Percentiles rank a stretch among this genome's conserved stretches.
Evolutionary conservation across 2,888 invertebrate genomes (phyloP).

Genomic region (Drosophila mettleri): DNA sequence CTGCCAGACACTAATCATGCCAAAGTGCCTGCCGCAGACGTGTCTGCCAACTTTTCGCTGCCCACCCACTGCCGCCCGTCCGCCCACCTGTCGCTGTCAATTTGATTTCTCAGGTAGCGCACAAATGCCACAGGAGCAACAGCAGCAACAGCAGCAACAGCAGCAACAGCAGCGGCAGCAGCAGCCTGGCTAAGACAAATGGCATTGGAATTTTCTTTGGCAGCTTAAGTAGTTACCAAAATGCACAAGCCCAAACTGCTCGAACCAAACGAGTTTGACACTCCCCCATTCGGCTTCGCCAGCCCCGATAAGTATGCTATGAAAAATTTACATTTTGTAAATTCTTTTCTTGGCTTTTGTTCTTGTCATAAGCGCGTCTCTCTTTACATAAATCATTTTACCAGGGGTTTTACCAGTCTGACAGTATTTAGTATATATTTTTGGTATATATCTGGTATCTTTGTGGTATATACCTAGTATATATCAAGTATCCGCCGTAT

Average conservation of each 20-base stretch:
- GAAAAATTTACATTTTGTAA: slow-evolving; percentile 11
- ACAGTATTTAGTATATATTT: background rate
- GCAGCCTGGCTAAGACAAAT: slow-evolving; percentile 51
- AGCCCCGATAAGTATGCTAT: slow-evolving; percentile 18
- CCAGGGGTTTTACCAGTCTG: no score
- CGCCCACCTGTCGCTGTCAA: slow-evolving; percentile 70
- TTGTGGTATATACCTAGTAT: no score
- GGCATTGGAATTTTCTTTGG: slow-evolving; percentile 55
- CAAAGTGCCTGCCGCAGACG: slow-evolving; percentile 52
- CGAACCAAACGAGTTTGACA: background rate
- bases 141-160: background rate
- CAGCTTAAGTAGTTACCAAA: slow-evolving; percentile 65
- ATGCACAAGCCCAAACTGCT: slow-evolving; percentile 4
- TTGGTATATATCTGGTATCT: background rate
- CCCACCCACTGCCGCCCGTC: background rate
- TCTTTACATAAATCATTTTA: slow-evolving; percentile 1
- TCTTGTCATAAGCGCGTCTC: background rate
- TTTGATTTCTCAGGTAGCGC: slow-evolving; percentile 57
- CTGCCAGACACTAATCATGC: slow-evolving; percentile 59
- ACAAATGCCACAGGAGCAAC: slow-evolving; percentile 35
- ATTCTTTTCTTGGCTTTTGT: background rate
- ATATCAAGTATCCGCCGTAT: no score
- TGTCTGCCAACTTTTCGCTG: slow-evolving; percentile 43
- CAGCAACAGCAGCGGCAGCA: background rate
- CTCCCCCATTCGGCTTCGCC: background rate